These are phyloP conservation scores for Altica lythri DNA, from an alignment of 2,888 invertebrate species.

Conservation along the genomic window DNA sequence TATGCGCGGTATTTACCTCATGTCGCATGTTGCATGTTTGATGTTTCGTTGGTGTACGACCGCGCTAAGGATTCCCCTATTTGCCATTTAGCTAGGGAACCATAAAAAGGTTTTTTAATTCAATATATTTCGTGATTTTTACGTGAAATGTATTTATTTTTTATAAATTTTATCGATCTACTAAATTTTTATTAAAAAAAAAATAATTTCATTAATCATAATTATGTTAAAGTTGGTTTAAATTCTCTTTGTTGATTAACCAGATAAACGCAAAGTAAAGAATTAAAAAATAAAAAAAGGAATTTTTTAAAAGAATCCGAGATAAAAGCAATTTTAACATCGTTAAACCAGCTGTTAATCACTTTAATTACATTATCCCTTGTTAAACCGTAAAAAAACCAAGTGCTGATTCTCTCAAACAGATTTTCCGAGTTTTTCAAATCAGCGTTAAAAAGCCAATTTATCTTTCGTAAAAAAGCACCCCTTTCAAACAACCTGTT, in stretches of 20 bases:
- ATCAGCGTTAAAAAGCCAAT: conserved; percentile 41
- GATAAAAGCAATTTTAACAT: conserved; percentile 26
- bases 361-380: conserved; percentile 31
- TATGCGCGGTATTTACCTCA: too few species aligned
- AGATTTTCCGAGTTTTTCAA: conserved; percentile 41
- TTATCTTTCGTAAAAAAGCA: conserved; percentile 43
- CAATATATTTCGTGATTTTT: too few species aligned
- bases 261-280: background rate
- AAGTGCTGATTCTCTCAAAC: conserved; percentile 37
- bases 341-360: conserved; percentile 30
- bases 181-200: too few species aligned
- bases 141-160: too few species aligned
- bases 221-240: too few species aligned
- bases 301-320: conserved; percentile 20
- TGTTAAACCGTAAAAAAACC: conserved; percentile 35
- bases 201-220: too few species aligned
- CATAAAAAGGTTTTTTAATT: too few species aligned
- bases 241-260: background rate
- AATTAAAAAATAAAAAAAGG: conserved; percentile 17
- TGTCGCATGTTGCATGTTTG: too few species aligned
- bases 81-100: too few species aligned
- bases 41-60: too few species aligned
- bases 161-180: too few species aligned
- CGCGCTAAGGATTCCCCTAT: too few species aligned
- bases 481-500: conserved; percentile 46